Percentiles rank a stretch among this genome's conserved stretches.
Evolutionary conservation across 92 coral and sea anemone genomes (phyloP).

Genomic region (Actinernus sp.): DNA sequence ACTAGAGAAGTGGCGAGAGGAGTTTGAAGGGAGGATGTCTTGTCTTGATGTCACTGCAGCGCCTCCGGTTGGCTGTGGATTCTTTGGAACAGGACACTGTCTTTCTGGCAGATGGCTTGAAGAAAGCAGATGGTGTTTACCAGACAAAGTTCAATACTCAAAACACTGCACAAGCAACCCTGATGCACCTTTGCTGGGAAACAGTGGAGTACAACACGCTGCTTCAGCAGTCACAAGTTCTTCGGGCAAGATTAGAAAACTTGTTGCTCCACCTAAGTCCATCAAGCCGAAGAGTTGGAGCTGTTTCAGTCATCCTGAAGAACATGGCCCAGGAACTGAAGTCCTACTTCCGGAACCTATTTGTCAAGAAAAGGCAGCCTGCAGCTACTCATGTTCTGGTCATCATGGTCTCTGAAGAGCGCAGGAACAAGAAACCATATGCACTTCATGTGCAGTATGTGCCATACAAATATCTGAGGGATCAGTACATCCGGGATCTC

Average conservation of each 20-base stretch:
- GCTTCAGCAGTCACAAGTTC: conserved; percentile 50
- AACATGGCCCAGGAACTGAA: too few species aligned
- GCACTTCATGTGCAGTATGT: conserved; percentile 73
- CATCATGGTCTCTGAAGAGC: conserved; percentile 47
- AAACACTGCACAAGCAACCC: conserved; percentile 27
- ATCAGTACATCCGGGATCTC: conserved; percentile 59
- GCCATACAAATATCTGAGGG: conserved; percentile 51
- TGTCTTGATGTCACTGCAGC: too few species aligned
- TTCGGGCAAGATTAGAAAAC: conserved; percentile 5
- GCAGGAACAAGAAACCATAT: conserved; percentile 49
- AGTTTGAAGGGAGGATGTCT: too few species aligned
- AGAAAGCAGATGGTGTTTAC: too few species aligned
- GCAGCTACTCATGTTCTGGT: too few species aligned
- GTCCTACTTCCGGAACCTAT: conserved; percentile 42
- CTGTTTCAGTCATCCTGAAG: conserved; percentile 17
- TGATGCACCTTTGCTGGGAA: too few species aligned
- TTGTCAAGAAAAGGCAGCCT: conserved; percentile 61
- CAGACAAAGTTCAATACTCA: too few species aligned
- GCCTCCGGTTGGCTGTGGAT: too few species aligned
- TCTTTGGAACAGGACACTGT: too few species aligned
- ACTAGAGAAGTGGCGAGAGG: too few species aligned
- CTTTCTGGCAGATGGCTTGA: too few species aligned
- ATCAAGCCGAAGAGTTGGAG: conserved; percentile 2
- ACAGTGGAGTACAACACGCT: conserved; percentile 72
- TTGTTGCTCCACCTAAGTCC: conserved; percentile 24